Conservation (phyloP, 2,888 invertebrate species). For the Pinctada fucata region DNA sequence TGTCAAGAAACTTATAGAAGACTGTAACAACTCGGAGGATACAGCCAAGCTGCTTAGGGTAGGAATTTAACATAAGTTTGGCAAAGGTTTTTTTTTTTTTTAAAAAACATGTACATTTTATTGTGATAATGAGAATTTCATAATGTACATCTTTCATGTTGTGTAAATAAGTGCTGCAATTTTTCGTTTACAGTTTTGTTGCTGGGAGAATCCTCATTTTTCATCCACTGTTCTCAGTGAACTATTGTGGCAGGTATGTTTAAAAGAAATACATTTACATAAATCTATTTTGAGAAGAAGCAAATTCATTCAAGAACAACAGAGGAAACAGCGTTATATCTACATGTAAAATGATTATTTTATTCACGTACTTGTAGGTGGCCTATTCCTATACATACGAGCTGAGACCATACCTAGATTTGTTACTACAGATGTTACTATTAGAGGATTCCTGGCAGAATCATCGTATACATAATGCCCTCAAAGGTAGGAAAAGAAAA, state of each 20-base stretch:
- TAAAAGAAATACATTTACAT: background rate
- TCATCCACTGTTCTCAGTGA: slow-evolving; percentile 93
- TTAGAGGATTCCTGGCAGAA: slow-evolving; percentile 98
- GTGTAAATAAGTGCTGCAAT: background rate
- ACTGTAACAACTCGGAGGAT: slow-evolving; percentile 94
- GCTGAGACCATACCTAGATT: slow-evolving; percentile 92
- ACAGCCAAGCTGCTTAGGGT: slow-evolving; percentile 86
- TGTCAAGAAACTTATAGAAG: slow-evolving; percentile 96
- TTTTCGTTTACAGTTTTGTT: slow-evolving; percentile 85
- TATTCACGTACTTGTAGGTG: slow-evolving; percentile 80
- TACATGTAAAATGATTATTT: background rate
- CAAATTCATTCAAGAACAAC: background rate
- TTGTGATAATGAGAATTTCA: background rate
- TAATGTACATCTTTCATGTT: background rate
- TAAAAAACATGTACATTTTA: background rate
- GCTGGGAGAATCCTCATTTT: slow-evolving; percentile 97
- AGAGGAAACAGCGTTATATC: background rate
- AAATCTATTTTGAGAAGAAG: background rate
- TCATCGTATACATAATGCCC: slow-evolving; percentile 93
- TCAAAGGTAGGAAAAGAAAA: slow-evolving; percentile 83
- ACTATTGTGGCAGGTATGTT: slow-evolving; percentile 84
- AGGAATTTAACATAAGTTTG: slow-evolving; percentile 21
- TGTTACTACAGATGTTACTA: slow-evolving; percentile 89
- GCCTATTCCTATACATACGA: slow-evolving; percentile 94
- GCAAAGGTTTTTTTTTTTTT: background rate